Evolutionary conservation across 2,888 invertebrate genomes (phyloP).

Genomic region (Cryptops parisi): DNA sequence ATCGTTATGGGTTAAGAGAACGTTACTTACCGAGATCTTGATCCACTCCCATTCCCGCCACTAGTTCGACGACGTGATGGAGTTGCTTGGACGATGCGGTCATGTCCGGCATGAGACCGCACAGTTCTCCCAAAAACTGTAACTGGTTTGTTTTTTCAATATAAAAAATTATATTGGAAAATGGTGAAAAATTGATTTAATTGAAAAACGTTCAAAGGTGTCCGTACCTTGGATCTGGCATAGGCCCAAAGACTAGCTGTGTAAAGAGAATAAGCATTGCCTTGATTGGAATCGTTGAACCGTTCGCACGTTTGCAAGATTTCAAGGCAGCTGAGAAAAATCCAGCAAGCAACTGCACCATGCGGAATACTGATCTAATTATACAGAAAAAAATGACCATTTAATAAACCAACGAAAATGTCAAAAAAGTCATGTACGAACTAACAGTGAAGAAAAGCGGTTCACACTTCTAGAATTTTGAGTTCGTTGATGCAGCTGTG

Average conservation of each 20-base stretch:
- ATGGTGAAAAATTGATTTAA: no score
- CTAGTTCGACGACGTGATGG: constrained; percentile 75
- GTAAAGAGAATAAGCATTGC: constrained; percentile 60
- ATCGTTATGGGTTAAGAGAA: no score
- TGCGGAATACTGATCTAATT: constrained; percentile 48
- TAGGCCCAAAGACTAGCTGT: constrained; percentile 78
- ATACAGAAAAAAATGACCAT: neutral
- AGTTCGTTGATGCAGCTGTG: constrained; percentile 79
- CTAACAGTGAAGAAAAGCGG: no score
- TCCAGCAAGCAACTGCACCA: constrained; percentile 83
- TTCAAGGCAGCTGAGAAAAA: constrained; percentile 79
- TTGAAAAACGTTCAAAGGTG: no score
- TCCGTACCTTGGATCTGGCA: constrained; percentile 61
- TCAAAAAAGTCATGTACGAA: no score
- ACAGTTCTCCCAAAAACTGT: constrained; percentile 68
- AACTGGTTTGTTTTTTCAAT: constrained; percentile 38
- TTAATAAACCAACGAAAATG: no score
- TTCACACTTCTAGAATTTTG: constrained; percentile 52
- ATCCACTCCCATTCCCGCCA: constrained; percentile 67
- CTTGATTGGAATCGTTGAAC: constrained; percentile 27
- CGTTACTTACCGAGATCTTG: neutral
- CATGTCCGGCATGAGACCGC: constrained; percentile 74
- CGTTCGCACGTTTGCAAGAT: constrained; percentile 58
- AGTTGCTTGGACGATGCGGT: constrained; percentile 60
- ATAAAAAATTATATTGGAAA: neutral